Evolutionary conservation across 2,888 invertebrate genomes (phyloP).

Genomic region (Caenorhabditis afra): DNA sequence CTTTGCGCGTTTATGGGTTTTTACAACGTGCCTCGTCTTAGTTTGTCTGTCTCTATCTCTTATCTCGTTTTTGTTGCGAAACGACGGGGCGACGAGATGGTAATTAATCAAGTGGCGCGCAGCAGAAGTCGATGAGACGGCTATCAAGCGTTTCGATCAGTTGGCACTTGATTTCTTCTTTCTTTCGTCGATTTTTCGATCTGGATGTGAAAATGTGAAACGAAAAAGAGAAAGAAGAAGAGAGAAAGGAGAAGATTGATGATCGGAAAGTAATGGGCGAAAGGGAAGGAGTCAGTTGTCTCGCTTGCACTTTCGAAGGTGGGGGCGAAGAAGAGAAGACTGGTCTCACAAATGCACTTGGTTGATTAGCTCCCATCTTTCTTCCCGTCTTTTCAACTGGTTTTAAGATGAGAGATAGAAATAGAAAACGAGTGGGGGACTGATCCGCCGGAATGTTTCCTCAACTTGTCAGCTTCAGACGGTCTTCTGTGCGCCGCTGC

Average conservation of each 20-base stretch:
- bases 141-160: constrained; percentile 54
- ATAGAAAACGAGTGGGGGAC: neutral
- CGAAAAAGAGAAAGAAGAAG: constrained; percentile 12
- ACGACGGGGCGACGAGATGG: constrained; percentile 17
- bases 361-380: constrained; percentile 45
- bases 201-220: constrained; percentile 27
- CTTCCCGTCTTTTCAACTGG: constrained; percentile 24
- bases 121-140: neutral
- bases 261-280: constrained; percentile 13
- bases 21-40: constrained; percentile 7
- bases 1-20: constrained; percentile 1
- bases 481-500: constrained; percentile 93
- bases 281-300: constrained; percentile 34
- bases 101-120: constrained; percentile 42
- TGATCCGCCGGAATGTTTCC: neutral
- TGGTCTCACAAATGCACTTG: constrained; percentile 32
- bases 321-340: neutral
- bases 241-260: constrained; percentile 38
- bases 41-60: constrained; percentile 19
- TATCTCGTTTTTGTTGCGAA: constrained; percentile 14
- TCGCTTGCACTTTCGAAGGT: constrained; percentile 35
- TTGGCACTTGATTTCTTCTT: constrained; percentile 12
- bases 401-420: neutral
- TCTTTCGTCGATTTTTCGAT: constrained; percentile 34
- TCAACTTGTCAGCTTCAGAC: constrained; percentile 83